phyloP scores from a whole-genome alignment of 2,113 vertebrate species.

The Pachypanchax playfairii region DNA sequence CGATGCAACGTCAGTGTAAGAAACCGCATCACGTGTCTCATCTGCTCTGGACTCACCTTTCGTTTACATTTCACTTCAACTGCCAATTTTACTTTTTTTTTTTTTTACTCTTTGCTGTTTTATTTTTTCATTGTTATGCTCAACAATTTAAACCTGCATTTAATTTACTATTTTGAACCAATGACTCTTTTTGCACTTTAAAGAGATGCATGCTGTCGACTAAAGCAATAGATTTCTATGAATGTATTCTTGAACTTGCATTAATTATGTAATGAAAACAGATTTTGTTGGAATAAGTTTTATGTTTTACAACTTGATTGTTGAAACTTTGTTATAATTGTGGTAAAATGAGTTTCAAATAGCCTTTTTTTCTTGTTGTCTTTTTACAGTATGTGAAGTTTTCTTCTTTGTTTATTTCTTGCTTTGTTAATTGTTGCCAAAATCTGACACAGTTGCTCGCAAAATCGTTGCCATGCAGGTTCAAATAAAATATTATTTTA shows the following conservation, averaged over 20 bases:
- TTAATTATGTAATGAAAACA: conserved; percentile 1
- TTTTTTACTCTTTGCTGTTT: conserved; percentile 21
- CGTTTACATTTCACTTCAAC: conserved; percentile 18
- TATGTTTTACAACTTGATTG: conserved; percentile 9
- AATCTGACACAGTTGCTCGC: conserved; percentile 9
- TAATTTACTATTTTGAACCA: conserved; percentile 46
- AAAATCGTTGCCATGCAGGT: background rate
- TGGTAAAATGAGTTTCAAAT: conserved; percentile 7
- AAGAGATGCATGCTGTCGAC: conserved; percentile 48
- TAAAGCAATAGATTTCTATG: conserved; percentile 58
- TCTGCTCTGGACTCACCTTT: conserved; percentile 18
- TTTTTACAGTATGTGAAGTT: conserved; percentile 6
- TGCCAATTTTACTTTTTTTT: conserved; percentile 14
- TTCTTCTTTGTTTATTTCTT: conserved; percentile 1
- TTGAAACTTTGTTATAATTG: background rate
- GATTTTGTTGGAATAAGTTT: conserved; percentile 12
- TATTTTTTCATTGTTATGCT: conserved; percentile 22
- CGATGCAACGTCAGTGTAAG: conserved; percentile 58
- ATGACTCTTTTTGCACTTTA: conserved; percentile 64
- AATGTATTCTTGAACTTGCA: conserved; percentile 34
- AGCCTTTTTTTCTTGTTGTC: background rate
- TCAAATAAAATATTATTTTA: conserved; percentile 2
- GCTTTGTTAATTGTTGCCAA: conserved; percentile 5
- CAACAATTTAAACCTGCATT: conserved; percentile 19
- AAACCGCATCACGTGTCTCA: background rate